Percentiles rank a stretch among this genome's conserved stretches.
Evolutionary conservation across 1,140 invertebrate species (phyloP).

Genomic region (Brachionus rubens): DNA sequence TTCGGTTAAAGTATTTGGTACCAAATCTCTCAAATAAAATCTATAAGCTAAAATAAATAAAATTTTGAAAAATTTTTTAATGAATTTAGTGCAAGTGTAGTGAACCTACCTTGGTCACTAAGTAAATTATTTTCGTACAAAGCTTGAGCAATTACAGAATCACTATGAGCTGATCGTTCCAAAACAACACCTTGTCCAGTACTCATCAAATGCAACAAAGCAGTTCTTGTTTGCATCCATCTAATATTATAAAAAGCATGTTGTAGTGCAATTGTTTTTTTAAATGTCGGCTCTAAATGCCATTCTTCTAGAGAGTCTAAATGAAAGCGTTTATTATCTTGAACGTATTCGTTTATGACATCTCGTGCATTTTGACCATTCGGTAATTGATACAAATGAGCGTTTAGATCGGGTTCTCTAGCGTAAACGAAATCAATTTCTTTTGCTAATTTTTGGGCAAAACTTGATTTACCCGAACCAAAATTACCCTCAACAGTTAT

Average conservation of each 20-base stretch:
- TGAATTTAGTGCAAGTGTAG: too few species aligned
- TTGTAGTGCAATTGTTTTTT: conserved; percentile 43
- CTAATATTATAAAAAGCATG: conserved; percentile 44
- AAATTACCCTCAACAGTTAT: conserved; percentile 45
- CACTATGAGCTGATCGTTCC: conserved; percentile 12
- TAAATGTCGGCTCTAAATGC: conserved; percentile 40
- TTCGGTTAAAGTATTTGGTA: conserved; percentile 41
- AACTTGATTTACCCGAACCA: conserved; percentile 31
- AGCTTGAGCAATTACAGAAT: conserved; percentile 39
- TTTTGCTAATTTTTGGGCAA: conserved; percentile 43
- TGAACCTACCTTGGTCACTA: conserved; percentile 32
- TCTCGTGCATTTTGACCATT: conserved; percentile 29
- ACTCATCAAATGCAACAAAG: conserved; percentile 42
- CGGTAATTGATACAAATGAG: conserved; percentile 38
- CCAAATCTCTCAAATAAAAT: conserved; percentile 39
- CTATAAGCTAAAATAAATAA: conserved; percentile 35
- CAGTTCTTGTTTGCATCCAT: conserved; percentile 46
- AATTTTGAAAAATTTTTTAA: background rate
- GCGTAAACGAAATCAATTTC: conserved; percentile 42
- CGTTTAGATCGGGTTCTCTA: conserved; percentile 19
- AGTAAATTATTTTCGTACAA: conserved; percentile 14
- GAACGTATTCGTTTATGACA: conserved; percentile 33
- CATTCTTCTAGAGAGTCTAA: conserved; percentile 41
- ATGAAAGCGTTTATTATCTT: conserved; percentile 17
- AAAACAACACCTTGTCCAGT: conserved; percentile 44